A percentile compares a stretch with the other conserved stretches of the same genome.
These are phyloP conservation scores for Sorex araneus DNA, from an alignment of 2,113 vertebrate genomes.

Conservation along the genomic window DNA sequence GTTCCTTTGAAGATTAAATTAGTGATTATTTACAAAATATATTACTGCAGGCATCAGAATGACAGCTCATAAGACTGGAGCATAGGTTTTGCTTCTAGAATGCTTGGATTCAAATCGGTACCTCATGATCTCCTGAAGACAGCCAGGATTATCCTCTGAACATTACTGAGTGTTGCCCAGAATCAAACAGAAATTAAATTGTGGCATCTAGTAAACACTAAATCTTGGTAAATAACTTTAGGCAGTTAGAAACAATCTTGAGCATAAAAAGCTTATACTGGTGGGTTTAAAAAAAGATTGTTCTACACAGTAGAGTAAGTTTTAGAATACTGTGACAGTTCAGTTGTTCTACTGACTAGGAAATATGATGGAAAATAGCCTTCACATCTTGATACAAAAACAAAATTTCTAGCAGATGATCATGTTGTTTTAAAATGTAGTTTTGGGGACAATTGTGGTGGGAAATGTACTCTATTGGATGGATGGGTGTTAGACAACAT, in stretches of 20 bases:
- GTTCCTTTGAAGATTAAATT: slow-evolving; percentile 54
- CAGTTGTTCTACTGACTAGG: background rate
- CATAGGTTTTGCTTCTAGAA: too few relatives aligned
- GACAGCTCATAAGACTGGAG: too few relatives aligned
- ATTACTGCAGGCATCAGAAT: background rate
- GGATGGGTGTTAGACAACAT: too few relatives aligned
- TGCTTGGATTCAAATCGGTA: too few relatives aligned
- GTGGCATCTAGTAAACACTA: background rate
- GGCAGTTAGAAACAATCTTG: background rate
- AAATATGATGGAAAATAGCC: background rate
- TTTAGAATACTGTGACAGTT: background rate
- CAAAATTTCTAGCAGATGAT: background rate
- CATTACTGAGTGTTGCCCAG: too few relatives aligned
- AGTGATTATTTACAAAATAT: slow-evolving; percentile 44
- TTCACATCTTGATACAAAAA: background rate
- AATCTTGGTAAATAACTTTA: slow-evolving; percentile 31
- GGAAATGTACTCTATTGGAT: too few relatives aligned
- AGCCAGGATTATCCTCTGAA: too few relatives aligned
- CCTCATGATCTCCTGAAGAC: too few relatives aligned
- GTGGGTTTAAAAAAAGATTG: background rate
- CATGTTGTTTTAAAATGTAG: too few relatives aligned
- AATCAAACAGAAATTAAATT: background rate
- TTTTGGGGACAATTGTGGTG: too few relatives aligned
- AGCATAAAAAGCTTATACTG: background rate
- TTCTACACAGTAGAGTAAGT: background rate